Evolutionary conservation across 1,140 invertebrate genomes (phyloP), one percentile per base, ranked within the genome.

Genomic region (Drosophila nigrodunni): DNA sequence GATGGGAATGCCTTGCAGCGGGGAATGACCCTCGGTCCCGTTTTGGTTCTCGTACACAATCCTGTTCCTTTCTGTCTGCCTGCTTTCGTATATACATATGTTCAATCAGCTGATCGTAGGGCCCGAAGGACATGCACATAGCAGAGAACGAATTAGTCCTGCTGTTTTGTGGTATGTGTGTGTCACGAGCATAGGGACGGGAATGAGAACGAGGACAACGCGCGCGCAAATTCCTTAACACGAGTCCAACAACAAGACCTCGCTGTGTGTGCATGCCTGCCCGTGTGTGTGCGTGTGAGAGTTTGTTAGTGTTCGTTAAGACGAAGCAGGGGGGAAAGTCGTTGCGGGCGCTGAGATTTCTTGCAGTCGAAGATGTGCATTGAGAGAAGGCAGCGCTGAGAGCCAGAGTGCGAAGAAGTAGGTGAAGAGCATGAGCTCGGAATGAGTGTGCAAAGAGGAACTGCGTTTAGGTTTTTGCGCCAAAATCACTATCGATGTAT

Each of bases 181-280:
- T 76, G 80, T 37, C 55, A 71, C 55, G 75, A 77, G 75, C 55
- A 73, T n/a, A 61, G 39, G 68, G 47, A 70, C 37, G 47, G 65
- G 59, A 67, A 66, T n/a, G 64, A 44, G 74, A 77, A 77, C 77
- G 60, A 70, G 66, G 66, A 67, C 60, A 88, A 88, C 68, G 80
- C 85, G 85, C 85, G 85, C 85, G 85, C 69, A 85, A 76, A 89
- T 89, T 89, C 86, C 85, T 85, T 65, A 89, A 89, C 85, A 88
- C 85, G 85, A 88, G 85, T 74, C 62, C 74, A 77, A 71, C 59
- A 59, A 18, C 21, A 58, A 41, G 18, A 47, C 9, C 43, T 13
- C 35, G 5, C 44, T 37, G 35, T 30, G 34, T 10, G 39, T 11
- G 34, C 41, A 13, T 35, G 61, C 35, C 21, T 59, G 46, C 49